A percentile compares a stretch with the other conserved stretches of the same genome.
Conservation (phyloP, 2,797 vertebrate species). For the Tokudaia tokunoshimensis region DNA sequence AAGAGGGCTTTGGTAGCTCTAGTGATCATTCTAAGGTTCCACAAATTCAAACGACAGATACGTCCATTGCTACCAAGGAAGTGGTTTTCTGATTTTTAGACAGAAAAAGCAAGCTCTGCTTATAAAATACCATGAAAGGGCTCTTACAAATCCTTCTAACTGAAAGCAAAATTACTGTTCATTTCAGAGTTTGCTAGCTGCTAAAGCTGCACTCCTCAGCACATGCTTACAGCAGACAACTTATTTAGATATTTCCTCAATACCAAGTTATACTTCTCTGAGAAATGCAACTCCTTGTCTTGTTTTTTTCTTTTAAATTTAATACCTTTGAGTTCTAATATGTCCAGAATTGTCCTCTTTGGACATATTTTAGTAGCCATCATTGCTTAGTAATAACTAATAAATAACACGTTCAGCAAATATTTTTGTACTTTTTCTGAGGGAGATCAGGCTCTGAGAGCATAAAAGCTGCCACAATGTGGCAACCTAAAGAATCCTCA, state of each 20-base stretch:
- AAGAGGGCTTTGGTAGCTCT: slow-evolving; percentile 25
- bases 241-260: background rate
- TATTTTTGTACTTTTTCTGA: background rate
- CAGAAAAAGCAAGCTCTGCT: slow-evolving; percentile 3
- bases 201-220: background rate
- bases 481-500: background rate
- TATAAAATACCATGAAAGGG: background rate
- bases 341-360: slow-evolving; percentile 9
- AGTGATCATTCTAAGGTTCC: background rate
- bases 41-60: background rate
- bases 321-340: background rate
- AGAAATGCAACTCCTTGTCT: background rate
- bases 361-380: background rate
- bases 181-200: background rate
- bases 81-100: background rate
- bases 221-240: background rate
- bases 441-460: background rate
- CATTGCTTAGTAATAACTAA: background rate
- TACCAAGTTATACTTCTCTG: background rate
- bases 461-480: background rate
- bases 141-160: background rate
- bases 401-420: background rate
- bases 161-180: background rate
- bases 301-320: background rate
- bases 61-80: background rate